Base-by-base conservation (phyloP, 2,113 vertebrate species). In the Elgaria multicarinata region DNA sequence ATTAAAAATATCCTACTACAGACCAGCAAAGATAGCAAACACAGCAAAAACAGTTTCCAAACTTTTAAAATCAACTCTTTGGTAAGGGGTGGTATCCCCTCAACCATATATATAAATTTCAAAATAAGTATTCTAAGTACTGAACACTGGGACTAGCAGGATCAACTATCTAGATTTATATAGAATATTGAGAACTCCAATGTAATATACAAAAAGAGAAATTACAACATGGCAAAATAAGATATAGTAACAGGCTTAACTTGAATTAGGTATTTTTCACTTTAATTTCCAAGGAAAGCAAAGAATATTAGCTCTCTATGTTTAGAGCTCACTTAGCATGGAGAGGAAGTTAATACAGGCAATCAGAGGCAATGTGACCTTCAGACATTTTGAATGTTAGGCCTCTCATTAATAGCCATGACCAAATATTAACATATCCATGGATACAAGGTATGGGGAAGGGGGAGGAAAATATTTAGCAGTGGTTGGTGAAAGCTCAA, bases 151-250 rank as follows among this genome's bases (percentile, higher is more conserved):
- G 22, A 42, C 36, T 77, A 92, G 75, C 1, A 91, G 58, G 6
- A 69, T 66, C 28, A 66, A 2, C n/a, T 83, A 89, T 89, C 46
- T 79, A 76, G 74, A 91, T 79, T 92, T 83, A 86, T 36, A 83
- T 20, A 69, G 81, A 79, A 87, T 83, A 72, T n/a, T 46, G 0
- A 85, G 66, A 26, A 46, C 83, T 28, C 87, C 0, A 66, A 69
- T 46, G 76, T 80, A 91, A 90, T 36, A 74, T 13, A 31, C 64
- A 87, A 67, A 64, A 90, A 6, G 7, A 76, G 13, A 83, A 5
- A 42, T 24, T 76, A 55, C 26, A 76, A 64, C n/a, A 18, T 76
- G 36, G 16, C 50, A 62, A 76, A 76, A 62, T 28, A 58, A 53
- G 46, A 55, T 62, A 76, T 4, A 77, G 72, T 33, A 76, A 64